Percentiles rank a stretch among this genome's conserved stretches.
Evolutionary conservation across 2,888 invertebrate genomes (phyloP).

Genomic region (Leuctra nigra): DNA sequence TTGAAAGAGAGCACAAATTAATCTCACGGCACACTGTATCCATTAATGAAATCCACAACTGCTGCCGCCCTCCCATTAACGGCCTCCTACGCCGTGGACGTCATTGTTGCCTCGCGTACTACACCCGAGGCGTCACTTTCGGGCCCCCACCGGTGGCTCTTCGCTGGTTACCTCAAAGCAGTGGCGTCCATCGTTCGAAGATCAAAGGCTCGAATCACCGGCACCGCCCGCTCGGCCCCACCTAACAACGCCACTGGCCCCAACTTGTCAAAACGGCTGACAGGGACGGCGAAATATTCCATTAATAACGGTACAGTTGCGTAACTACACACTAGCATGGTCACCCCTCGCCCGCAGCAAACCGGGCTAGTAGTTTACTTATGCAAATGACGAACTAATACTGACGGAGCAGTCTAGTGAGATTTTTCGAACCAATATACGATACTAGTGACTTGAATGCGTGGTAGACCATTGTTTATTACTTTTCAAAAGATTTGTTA

Average conservation of each 20-base stretch:
- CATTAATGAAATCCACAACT: no score
- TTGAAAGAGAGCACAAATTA: no score
- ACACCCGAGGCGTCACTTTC: background rate
- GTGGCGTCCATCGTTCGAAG: background rate
- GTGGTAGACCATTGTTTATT: constrained; percentile 9
- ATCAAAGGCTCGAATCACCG: constrained; percentile 2
- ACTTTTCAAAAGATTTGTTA: constrained; percentile 4
- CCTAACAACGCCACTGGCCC: constrained; percentile 5
- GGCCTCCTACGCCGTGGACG: background rate
- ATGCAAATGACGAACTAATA: constrained; percentile 4
- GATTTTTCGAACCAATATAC: no score
- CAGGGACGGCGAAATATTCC: constrained; percentile 13
- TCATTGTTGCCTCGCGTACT: no score
- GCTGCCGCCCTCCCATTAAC: background rate
- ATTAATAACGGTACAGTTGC: constrained; percentile 15
- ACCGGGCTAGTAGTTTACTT: background rate
- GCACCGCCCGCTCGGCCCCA: background rate
- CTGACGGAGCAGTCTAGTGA: background rate
- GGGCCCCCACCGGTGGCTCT: background rate
- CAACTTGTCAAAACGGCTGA: background rate
- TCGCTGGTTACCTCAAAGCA: no score
- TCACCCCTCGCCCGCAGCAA: background rate
- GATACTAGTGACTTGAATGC: background rate
- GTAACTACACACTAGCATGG: background rate
- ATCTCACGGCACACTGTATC: no score